Evolutionary conservation across 2,113 vertebrate genomes (phyloP).

Genomic region (Spilogale gracilis): DNA sequence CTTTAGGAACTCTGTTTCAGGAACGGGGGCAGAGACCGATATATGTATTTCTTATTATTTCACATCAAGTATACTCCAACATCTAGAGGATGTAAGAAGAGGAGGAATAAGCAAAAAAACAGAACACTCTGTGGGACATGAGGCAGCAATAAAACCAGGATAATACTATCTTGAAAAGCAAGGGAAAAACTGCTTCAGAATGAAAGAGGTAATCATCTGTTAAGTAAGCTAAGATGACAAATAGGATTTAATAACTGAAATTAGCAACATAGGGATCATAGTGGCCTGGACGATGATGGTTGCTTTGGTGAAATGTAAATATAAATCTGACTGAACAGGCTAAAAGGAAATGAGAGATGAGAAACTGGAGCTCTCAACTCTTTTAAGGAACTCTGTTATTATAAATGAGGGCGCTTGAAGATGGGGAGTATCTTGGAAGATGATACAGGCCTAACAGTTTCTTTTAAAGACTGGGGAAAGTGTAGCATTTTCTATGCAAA

Average conservation of each 20-base stretch:
- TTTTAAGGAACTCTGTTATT: background rate
- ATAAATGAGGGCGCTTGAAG: background rate
- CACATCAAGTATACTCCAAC: background rate
- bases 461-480: background rate
- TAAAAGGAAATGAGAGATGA: background rate
- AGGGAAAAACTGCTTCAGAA: background rate
- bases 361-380: background rate
- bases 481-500: slow-evolving; percentile 1
- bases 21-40: background rate
- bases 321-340: background rate
- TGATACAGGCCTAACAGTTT: background rate
- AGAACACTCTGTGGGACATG: background rate
- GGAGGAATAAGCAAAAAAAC: background rate
- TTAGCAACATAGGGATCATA: background rate
- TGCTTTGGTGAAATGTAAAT: background rate
- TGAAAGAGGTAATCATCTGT: background rate
- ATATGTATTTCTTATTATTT: background rate
- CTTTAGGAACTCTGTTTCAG: background rate
- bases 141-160: background rate
- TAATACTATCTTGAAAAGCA: background rate
- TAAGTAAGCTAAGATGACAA: background rate
- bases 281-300: background rate
- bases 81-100: background rate
- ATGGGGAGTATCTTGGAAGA: background rate
- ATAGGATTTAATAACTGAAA: background rate